Evolutionary conservation across 2,113 vertebrate species (phyloP), one percentile per base, ranked within the genome.

Genomic region (Campylorhamphus procurvoides): DNA sequence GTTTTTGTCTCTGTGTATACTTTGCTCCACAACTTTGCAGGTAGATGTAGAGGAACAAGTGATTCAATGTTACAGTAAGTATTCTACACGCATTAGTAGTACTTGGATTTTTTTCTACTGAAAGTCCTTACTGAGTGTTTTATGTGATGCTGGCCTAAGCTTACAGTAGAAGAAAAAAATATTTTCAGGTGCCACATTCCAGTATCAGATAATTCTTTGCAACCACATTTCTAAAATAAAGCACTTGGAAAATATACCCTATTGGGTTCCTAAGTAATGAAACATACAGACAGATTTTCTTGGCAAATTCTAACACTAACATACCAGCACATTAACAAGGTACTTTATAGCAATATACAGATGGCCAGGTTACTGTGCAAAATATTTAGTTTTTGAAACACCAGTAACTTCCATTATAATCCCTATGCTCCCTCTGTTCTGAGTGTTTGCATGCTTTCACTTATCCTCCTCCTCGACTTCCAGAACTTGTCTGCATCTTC

Each of bases 311-410:
- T 82, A 88, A 77, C 67, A 77, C 84, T 91, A 96, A 97, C 87
- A 82, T 93, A 94, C 79, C 84, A 96, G 91, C 84, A 87, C 89
- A 94, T 94, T 96, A 94, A 94, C 63, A 93, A 80, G 75, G 82
- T 85, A 87, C 29, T 94, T 95, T 74, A 83, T 83, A 80, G 74
- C 12, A 95, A 62, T 73, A 79, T 50, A 78, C 2, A 11, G 69
- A 60, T 69, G 68, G 33, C 49, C 55, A 88, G 23, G 47, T 93
- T 83, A 87, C 89, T 73, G 63, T 80, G 33, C 53, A 94, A 73
- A 93, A 83, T 80, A 82, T 42, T 85, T 89, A 29, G 24, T 69
- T 87, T 87, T 58, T 87, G 67, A 89, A 87, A 77, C 49, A 83
- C 6, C 37, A 87, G 37, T 33, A 64, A 62, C 55, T 85, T 95